These are phyloP conservation scores for Bombyx mandarina DNA, from an alignment of 1,140 invertebrate genomes.

Conservation along the genomic window DNA sequence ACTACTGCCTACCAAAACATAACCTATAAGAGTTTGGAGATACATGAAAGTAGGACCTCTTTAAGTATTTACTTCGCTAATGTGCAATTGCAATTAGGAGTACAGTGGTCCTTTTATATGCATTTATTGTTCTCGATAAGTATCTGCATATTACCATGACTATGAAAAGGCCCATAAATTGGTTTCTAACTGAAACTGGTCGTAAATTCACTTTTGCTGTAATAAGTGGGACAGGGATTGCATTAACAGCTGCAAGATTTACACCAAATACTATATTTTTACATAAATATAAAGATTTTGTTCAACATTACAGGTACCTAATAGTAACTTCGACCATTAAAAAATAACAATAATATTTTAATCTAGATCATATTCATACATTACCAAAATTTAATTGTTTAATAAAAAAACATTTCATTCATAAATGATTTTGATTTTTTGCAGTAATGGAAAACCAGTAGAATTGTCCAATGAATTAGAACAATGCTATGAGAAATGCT, in stretches of 20 bases:
- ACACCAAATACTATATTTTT: conserved; percentile 49
- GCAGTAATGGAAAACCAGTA: conserved; percentile 43
- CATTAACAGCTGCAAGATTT: conserved; percentile 36
- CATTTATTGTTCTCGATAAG: neutral
- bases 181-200: conserved; percentile 54
- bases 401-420: neutral
- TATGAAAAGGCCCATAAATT: conserved; percentile 31
- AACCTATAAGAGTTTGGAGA: too few relatives aligned
- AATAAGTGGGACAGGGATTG: conserved; percentile 40
- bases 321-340: neutral
- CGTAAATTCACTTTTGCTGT: conserved; percentile 44
- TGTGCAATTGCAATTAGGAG: too few relatives aligned
- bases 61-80: too few relatives aligned
- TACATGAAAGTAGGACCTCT: too few relatives aligned
- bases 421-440: conserved; percentile 15
- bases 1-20: too few relatives aligned
- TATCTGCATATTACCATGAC: conserved; percentile 22
- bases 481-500: conserved; percentile 38
- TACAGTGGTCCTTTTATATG: neutral
- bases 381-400: neutral
- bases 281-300: conserved; percentile 53
- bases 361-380: neutral
- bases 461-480: conserved; percentile 32
- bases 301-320: conserved; percentile 45
- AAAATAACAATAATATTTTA: neutral